Evolutionary conservation across 2,113 vertebrate genomes (phyloP).

Genomic region (Rhinolophus ferrumequinum): DNA sequence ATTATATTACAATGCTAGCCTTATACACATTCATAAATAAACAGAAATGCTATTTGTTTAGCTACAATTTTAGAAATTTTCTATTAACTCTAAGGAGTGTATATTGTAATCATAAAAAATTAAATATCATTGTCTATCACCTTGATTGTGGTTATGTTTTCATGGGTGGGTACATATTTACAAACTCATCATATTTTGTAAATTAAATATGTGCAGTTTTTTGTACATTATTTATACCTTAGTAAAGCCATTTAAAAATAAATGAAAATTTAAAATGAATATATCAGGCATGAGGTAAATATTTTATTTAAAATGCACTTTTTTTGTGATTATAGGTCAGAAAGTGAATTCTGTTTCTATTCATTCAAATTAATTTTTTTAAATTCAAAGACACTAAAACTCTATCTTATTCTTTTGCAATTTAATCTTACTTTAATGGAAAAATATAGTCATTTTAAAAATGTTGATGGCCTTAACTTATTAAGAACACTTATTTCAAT

Average conservation of each 20-base stretch:
- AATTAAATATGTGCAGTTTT: neutral
- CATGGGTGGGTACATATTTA: neutral
- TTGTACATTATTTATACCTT: neutral
- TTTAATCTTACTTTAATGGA: constrained; percentile 48
- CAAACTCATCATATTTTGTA: neutral
- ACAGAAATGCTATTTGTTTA: neutral
- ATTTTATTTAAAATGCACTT: neutral
- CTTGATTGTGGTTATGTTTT: neutral
- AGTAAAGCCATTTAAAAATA: neutral
- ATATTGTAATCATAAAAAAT: neutral
- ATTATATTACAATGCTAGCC: neutral
- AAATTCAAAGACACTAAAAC: neutral
- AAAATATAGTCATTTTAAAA: neutral
- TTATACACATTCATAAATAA: neutral
- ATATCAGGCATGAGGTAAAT: neutral
- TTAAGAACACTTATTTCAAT: neutral
- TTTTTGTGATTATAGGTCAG: constrained; percentile 2
- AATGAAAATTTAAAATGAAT: neutral
- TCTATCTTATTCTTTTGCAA: neutral
- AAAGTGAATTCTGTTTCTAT: neutral
- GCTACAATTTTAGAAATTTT: neutral
- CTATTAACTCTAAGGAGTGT: neutral
- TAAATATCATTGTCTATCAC: neutral
- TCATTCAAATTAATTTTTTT: constrained; percentile 6
- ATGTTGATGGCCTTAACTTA: neutral